Conservation (phyloP, 2,113 vertebrate genomes). For the Hippocampus abdominalis region DNA sequence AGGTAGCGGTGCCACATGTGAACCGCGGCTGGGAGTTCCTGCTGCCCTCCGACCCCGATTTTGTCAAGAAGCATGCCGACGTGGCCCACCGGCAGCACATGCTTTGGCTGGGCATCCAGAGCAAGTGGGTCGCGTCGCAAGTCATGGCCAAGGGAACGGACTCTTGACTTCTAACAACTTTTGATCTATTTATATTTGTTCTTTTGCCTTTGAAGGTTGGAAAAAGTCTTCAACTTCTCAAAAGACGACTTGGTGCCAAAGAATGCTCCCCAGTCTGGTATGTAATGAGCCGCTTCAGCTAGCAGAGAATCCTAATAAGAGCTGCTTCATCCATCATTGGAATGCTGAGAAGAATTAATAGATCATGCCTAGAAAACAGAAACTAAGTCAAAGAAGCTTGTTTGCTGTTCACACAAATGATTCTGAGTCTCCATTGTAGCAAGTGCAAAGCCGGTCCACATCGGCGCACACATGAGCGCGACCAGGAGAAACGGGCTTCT, state of each 20-base stretch:
- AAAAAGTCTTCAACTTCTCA: constrained; percentile 92
- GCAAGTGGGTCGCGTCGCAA: constrained; percentile 78
- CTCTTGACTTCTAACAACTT: background rate
- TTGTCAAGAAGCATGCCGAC: constrained; percentile 93
- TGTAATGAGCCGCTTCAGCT: background rate
- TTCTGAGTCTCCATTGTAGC: too few species aligned
- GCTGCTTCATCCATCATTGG: too few species aligned
- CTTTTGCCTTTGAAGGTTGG: constrained; percentile 80
- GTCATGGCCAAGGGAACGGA: background rate
- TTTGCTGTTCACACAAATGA: too few species aligned
- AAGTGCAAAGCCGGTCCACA: constrained; percentile 60
- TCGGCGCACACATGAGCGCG: constrained; percentile 85
- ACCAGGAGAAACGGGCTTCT: constrained; percentile 73
- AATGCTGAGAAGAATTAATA: background rate
- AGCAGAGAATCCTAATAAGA: background rate
- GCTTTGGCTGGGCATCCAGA: constrained; percentile 97
- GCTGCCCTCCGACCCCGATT: constrained; percentile 83
- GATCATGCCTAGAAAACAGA: too few species aligned
- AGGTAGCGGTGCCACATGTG: constrained; percentile 85
- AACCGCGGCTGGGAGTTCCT: constrained; percentile 97
- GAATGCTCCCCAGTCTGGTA: constrained; percentile 80
- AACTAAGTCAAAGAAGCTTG: too few species aligned
- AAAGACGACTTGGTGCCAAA: constrained; percentile 88
- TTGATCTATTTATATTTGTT: too few species aligned
- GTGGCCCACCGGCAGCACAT: constrained; percentile 93